Conservation (phyloP, 2,797 vertebrate genomes). For the Corythornis leucogaster region DNA sequence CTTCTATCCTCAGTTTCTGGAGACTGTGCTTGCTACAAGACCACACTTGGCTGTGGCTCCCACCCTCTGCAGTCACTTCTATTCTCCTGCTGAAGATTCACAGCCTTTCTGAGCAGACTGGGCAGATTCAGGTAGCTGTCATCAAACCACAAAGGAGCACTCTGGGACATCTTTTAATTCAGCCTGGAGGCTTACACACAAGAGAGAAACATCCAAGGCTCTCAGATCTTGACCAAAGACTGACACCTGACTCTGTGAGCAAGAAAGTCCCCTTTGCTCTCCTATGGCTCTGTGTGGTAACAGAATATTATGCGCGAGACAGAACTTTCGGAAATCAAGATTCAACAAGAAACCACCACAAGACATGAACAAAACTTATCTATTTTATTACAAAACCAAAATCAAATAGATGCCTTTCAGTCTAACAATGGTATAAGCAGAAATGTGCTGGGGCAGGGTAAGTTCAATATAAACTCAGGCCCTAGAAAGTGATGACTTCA, state of each 20-base stretch:
- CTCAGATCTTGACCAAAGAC: background rate
- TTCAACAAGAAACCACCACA: constrained; percentile 9
- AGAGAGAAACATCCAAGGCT: background rate
- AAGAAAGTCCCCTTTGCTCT: background rate
- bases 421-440: constrained; percentile 2
- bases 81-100: background rate
- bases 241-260: background rate
- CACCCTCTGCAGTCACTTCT: background rate
- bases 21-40: background rate
- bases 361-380: constrained; percentile 30
- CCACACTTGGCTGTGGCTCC: background rate
- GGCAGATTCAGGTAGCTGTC: background rate
- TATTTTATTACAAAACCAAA: constrained; percentile 72
- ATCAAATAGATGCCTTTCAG: constrained; percentile 36
- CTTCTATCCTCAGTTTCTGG: background rate
- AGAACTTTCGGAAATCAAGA: background rate
- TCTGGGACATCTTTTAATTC: background rate
- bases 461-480: background rate
- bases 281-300: background rate
- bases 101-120: background rate
- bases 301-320: background rate
- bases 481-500: background rate
- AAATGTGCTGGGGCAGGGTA: background rate
- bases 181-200: background rate
- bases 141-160: background rate